Conservation (phyloP, 2,888 invertebrate genomes). For the Alviniconcha strummeri region DNA sequence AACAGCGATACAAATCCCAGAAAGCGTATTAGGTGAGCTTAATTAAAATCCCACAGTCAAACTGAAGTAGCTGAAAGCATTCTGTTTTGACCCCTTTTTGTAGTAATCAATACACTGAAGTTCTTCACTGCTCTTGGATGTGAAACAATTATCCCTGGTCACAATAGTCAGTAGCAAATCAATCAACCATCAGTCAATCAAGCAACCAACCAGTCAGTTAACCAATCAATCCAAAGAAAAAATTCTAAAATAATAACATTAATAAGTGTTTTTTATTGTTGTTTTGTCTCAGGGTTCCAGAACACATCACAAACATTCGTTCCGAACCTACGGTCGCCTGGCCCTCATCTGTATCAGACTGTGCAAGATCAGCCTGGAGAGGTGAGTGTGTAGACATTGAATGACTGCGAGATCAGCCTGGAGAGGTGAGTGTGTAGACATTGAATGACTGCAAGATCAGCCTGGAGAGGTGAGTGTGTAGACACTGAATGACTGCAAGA, state of each 20-base stretch:
- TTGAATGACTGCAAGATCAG: slow-evolving; percentile 51
- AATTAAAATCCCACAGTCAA: no score
- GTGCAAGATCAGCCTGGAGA: slow-evolving; percentile 59
- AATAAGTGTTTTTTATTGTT: neutral
- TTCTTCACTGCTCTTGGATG: neutral
- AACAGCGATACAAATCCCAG: neutral
- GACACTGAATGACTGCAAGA: slow-evolving; percentile 43
- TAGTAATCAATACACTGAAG: neutral
- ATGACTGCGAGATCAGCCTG: slow-evolving; percentile 53
- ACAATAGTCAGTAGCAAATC: neutral
- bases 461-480: slow-evolving; percentile 54
- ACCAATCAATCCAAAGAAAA: neutral
- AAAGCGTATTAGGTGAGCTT: neutral
- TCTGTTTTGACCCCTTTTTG: neutral
- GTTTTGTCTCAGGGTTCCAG: slow-evolving; percentile 3
- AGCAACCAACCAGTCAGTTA: neutral
- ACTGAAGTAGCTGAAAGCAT: neutral
- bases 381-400: slow-evolving; percentile 45
- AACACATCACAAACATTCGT: neutral
- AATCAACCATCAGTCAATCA: neutral
- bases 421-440: slow-evolving; percentile 52
- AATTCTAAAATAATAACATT: neutral
- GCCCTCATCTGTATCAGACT: slow-evolving; percentile 54
- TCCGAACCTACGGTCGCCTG: slow-evolving; percentile 47
- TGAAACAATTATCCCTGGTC: neutral